Base-by-base conservation (phyloP, 2,797 vertebrate genomes). In the Chromis chromis region DNA sequence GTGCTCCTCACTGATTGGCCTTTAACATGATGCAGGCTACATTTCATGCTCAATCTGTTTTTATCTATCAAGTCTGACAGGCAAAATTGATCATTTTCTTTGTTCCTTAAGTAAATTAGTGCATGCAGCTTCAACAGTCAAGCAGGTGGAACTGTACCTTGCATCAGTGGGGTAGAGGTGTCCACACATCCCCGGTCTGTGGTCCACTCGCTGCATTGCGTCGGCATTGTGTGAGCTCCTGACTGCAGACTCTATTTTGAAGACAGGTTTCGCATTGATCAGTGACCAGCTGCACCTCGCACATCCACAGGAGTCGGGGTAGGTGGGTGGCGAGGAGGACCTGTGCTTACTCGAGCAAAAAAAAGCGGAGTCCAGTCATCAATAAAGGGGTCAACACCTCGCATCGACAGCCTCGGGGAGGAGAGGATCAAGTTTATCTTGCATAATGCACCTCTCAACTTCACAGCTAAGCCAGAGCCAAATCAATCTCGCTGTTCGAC, bases 311-410 rank as follows among this genome's bases (percentile, higher is more conserved):
- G 42, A 53, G 53, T 57, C 27, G 42, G 46, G 59, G 59, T 44
- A 46, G 57, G 59, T 19, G 50, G 25, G 36, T 10, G 17, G 27
- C 13, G 19, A 44, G 2, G 21, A 50, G 40, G 28, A 54, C 61
- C 86, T 84, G 74, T 91, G 91, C 91, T 93, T 93, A 91, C 88
- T 88, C 72, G 4, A 74, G 89, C 86, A 65, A 79, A 90, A 87
- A 50, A 50, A 21, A 80, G 54, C 64, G 40, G 70, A 76, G 75
- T 82, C 69, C 52, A 75, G 63, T 89, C 87, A 92, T 92, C 86
- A 84, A 89, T 92, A 88, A 83, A 60, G 7, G 10, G 82, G 83
- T 88, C 86, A 88, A 79, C 84, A 63, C 76, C 73, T 80, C 70
- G 27, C 69, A 88, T 86, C 44, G 70, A 85, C 84, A 78, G 73